Conservation (phyloP, 2,888 invertebrate species). For the Agapetus fuscipes region DNA sequence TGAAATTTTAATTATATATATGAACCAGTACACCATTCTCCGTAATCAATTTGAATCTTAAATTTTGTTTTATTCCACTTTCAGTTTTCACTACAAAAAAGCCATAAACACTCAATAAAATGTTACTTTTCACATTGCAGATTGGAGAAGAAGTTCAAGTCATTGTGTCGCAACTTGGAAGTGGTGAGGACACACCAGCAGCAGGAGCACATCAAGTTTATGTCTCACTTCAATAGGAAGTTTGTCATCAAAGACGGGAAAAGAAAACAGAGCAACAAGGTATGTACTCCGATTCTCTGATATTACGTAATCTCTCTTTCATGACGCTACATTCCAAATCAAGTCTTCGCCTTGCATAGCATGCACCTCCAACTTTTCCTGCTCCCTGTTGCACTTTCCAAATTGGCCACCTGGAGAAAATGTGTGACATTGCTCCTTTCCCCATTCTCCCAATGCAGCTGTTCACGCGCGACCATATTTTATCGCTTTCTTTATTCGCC, state of each 20-base stretch:
- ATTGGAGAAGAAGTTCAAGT: slow-evolving; percentile 83
- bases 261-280: slow-evolving; percentile 48
- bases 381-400: no score
- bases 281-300: slow-evolving; percentile 23
- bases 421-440: no score
- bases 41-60: no score
- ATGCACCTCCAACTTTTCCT: no score
- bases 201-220: slow-evolving; percentile 96
- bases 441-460: no score
- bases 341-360: no score
- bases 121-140: slow-evolving; percentile 28
- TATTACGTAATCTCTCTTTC: slow-evolving; percentile 25
- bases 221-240: slow-evolving; percentile 90
- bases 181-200: slow-evolving; percentile 96
- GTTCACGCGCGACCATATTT: no score
- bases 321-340: slow-evolving; percentile 14
- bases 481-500: no score
- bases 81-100: not conserved
- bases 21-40: no score
- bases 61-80: no score
- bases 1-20: no score
- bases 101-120: not conserved
- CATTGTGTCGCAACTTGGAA: slow-evolving; percentile 81
- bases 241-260: slow-evolving; percentile 90
- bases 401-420: no score